Evolutionary conservation across 2,888 invertebrate species (phyloP).

Genomic region (Galerucella calmariensis): DNA sequence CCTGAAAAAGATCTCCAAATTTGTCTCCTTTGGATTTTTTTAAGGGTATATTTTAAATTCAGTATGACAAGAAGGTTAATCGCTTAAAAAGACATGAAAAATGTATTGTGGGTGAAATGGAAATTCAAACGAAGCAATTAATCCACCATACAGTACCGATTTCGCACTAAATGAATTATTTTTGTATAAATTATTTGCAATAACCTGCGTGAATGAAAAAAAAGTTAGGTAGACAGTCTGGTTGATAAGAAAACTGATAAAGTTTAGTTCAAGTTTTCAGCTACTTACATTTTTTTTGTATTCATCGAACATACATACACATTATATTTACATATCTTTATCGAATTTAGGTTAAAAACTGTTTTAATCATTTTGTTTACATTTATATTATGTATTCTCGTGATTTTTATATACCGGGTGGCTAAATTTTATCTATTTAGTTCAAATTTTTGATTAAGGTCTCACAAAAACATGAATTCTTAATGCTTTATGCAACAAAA

Average conservation of each 20-base stretch:
- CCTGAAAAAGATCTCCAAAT: too few species aligned
- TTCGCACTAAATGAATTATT: not conserved
- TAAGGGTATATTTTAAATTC: too few species aligned
- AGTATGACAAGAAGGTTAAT: too few species aligned
- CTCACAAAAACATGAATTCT: too few species aligned
- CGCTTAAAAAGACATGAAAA: too few species aligned
- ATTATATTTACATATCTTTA: conserved; percentile 21
- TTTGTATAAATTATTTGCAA: not conserved
- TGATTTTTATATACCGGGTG: conserved; percentile 15
- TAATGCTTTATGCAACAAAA: too few species aligned
- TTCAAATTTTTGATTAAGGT: too few species aligned
- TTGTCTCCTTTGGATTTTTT: too few species aligned
- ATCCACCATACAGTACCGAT: too few species aligned
- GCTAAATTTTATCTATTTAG: conserved; percentile 4
- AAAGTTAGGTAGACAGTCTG: not conserved
- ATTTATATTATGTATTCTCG: conserved; percentile 18
- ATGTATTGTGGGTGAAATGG: too few species aligned
- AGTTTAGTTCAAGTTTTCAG: not conserved
- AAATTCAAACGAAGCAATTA: too few species aligned
- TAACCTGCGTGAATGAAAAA: not conserved
- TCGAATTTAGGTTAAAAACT: conserved; percentile 45
- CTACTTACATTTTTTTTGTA: not conserved
- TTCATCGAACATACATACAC: not conserved
- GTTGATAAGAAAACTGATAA: not conserved
- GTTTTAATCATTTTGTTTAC: conserved; percentile 43